Base-by-base conservation (phyloP, 2,797 vertebrate species). In the Coluber constrictor region DNA sequence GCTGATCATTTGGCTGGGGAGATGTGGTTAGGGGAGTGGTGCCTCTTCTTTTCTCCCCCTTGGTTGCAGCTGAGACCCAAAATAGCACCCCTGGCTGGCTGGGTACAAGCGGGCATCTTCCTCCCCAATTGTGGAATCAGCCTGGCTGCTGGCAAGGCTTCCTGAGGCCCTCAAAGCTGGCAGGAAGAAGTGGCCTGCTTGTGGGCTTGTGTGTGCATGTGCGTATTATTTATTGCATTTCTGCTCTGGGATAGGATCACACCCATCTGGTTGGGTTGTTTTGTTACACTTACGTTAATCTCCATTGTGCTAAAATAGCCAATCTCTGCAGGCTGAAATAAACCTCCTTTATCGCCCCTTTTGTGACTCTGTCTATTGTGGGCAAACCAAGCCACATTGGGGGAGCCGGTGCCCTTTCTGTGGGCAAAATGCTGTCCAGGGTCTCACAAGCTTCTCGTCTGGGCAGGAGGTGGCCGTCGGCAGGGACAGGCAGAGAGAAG, bases 71-170 rank as follows among this genome's bases (percentile, higher is more conserved):
- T 83, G 74, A 20, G 37, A 5, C 37, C 74, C 74, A 79, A 23
- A 23, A 79, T 11, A 4, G 74, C 74, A 43, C 9, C 3, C 3
- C 74, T 79, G 18, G 74, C 37, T 23, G 66, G n/a, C 37, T 43
- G 37, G n/a, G n/a, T 3, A 7, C n/a, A 16, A 23, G 32, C 0
- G 37, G 20, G 18, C 37, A 23, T 2, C 16, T 43, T 10, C 37
- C 74, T 23, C 32, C 20, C 74, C 74, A 43, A 2, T 11, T 25
- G 74, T 25, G 37, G 37, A 37, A 23, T 47, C 74, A 25, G 74
- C 74, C 20, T 47, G 43, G 15, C 27, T 87, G 25, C 47, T 18
- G 86, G 86, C 1, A 70, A 51, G 79, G 9, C 37, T 51, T 88
- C 13, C 91, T 3, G 8, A 25, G 2, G 25, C 47, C n/a, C 6